phyloP scores from a whole-genome alignment of 2,888 invertebrate species.

The Erebia ligea region DNA sequence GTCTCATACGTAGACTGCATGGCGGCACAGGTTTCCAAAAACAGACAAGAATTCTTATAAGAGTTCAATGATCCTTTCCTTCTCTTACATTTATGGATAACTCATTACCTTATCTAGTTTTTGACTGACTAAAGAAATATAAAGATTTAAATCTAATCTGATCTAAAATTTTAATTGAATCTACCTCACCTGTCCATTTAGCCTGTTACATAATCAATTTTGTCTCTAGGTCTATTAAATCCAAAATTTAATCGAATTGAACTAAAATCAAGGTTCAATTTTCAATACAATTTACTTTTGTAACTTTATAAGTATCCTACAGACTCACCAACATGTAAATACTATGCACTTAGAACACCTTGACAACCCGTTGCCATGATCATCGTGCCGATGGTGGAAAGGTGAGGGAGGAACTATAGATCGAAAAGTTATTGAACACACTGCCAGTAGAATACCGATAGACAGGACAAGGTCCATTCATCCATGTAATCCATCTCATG shows the following conservation, averaged over 20 bases:
- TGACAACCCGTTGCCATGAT: no score
- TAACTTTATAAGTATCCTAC: neutral
- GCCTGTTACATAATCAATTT: conserved; percentile 11
- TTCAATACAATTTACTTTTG: neutral
- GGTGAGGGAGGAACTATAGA: no score
- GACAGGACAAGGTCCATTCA: no score
- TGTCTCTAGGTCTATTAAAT: neutral
- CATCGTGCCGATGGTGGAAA: no score
- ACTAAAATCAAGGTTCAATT: neutral
- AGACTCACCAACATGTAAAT: neutral
- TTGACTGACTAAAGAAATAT: neutral
- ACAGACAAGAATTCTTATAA: no score
- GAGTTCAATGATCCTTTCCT: neutral
- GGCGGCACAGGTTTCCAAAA: no score
- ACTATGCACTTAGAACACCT: no score
- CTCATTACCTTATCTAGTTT: neutral
- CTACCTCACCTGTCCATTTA: neutral
- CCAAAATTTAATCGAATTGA: neutral
- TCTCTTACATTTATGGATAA: neutral
- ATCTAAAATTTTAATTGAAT: conserved; percentile 17
- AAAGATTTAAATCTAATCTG: neutral
- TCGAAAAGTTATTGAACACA: no score
- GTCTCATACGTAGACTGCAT: no score
- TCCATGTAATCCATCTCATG: no score
- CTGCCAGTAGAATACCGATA: no score